Percentiles rank a stretch among this genome's conserved stretches.
Conservation (phyloP, 2,113 vertebrate genomes). For the Labeo rohita region DNA sequence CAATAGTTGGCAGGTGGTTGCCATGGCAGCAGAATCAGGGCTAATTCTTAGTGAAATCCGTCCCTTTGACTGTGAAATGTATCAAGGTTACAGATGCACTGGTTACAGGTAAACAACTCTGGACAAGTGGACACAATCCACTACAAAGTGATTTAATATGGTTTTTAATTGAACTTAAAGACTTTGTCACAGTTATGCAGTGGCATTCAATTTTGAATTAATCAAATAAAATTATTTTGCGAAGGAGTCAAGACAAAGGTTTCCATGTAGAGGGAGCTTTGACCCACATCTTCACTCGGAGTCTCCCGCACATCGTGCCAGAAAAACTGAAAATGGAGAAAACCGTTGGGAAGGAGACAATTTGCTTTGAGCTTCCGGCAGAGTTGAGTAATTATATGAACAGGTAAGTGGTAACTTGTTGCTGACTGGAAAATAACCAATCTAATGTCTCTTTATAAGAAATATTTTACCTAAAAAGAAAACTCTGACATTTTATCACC, state of each 20-base stretch:
- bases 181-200: background rate
- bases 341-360: conserved; percentile 65
- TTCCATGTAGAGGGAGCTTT: conserved; percentile 86
- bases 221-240: conserved; percentile 41
- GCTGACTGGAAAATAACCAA: background rate
- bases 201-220: background rate
- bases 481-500: no score
- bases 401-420: conserved; percentile 73
- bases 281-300: conserved; percentile 86
- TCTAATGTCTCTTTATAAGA: background rate
- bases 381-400: conserved; percentile 83
- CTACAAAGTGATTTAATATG: background rate
- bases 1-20: conserved; percentile 95
- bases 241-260: conserved; percentile 92
- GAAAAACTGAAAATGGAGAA: conserved; percentile 69
- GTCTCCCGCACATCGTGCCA: conserved; percentile 67
- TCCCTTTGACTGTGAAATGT: conserved; percentile 77
- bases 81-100: conserved; percentile 85
- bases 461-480: no score
- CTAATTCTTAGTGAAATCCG: conserved; percentile 82
- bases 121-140: background rate
- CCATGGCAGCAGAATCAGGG: conserved; percentile 88
- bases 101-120: conserved; percentile 87
- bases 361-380: conserved; percentile 80
- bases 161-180: background rate